Percentiles rank a stretch among this genome's conserved stretches.
These are phyloP conservation scores for Diuraphis noxia DNA, from an alignment of 1,140 invertebrate genomes.

Conservation along the genomic window DNA sequence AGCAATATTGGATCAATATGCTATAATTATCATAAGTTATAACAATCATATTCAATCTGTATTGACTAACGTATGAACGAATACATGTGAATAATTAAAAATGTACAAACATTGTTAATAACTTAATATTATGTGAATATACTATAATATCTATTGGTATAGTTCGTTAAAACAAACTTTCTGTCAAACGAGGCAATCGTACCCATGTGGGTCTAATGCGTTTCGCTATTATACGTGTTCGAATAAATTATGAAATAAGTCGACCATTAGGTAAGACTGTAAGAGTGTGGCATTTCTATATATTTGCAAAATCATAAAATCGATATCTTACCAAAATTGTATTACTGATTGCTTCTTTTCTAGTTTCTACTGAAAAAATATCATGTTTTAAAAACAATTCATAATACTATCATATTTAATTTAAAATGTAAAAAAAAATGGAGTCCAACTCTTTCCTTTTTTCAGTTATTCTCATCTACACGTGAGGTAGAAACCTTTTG, in stretches of 20 bases:
- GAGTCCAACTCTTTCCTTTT: background rate
- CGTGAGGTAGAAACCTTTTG: background rate
- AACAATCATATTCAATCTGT: background rate
- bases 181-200: background rate
- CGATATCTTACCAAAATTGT: background rate
- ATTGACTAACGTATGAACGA: background rate
- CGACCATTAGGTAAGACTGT: background rate
- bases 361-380: background rate
- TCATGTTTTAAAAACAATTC: no score
- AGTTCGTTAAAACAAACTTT: background rate
- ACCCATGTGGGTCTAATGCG: background rate
- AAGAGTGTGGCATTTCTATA: background rate
- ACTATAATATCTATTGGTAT: background rate
- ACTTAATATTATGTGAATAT: background rate
- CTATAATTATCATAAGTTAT: no score
- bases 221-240: background rate
- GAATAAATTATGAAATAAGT: background rate
- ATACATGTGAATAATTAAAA: background rate
- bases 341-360: background rate
- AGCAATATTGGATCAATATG: background rate
- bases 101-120: background rate
- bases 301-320: background rate
- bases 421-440: background rate
- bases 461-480: no score
- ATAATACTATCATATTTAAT: background rate